Percentiles rank a stretch among this genome's conserved stretches.
phyloP scores from a whole-genome alignment of 2,113 vertebrate species.

The Eupsittula cactorum region DNA sequence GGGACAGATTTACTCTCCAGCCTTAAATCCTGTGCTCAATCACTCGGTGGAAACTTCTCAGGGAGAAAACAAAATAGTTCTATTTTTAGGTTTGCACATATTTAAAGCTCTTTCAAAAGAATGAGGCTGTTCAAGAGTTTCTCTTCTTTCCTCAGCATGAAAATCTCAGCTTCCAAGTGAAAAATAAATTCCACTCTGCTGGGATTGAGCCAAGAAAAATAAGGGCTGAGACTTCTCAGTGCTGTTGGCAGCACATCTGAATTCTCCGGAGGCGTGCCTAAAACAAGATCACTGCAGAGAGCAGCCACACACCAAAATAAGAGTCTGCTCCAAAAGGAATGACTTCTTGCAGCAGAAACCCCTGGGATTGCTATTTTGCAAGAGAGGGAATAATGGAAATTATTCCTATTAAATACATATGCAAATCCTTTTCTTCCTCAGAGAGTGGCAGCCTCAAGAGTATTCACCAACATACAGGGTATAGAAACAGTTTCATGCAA shows the following conservation, averaged over 20 bases:
- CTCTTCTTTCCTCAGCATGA: conserved; percentile 19
- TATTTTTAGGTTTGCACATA: conserved; percentile 63
- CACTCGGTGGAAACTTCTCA: conserved; percentile 27
- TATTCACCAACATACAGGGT: not conserved
- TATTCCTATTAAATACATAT: conserved; percentile 33
- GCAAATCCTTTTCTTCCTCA: conserved; percentile 35
- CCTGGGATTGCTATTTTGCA: conserved; percentile 43
- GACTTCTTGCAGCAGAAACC: not conserved
- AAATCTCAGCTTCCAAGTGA: conserved; percentile 64
- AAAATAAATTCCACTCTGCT: conserved; percentile 71
- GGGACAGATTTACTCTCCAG: not conserved
- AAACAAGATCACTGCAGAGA: conserved; percentile 20
- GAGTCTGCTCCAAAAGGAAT: conserved; percentile 42
- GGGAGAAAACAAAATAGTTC: not conserved
- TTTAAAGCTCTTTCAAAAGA: conserved; percentile 52
- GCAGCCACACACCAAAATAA: conserved; percentile 67
- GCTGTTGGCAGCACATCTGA: conserved; percentile 72
- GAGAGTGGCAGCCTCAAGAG: not conserved
- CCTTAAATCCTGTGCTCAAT: not conserved
- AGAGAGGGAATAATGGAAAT: conserved; percentile 31
- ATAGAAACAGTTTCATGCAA: not conserved
- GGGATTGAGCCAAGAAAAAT: conserved; percentile 73
- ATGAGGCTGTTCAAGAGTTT: not conserved
- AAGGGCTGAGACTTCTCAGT: conserved; percentile 67
- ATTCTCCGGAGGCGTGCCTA: conserved; percentile 66